Conservation (phyloP, 23 tunicate genomes). For the Diplosoma virens region DNA sequence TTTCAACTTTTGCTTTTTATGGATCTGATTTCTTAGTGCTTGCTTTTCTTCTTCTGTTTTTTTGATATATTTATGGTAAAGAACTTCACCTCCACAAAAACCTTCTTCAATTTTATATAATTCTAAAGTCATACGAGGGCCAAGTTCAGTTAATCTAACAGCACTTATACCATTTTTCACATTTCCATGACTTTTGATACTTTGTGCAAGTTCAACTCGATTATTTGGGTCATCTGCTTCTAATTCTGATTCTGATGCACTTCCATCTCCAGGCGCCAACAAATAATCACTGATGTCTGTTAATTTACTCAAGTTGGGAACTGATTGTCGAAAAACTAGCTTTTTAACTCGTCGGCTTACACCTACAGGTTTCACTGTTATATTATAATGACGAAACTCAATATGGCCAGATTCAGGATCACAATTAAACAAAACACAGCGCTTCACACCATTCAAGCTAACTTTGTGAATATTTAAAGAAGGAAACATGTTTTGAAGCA, state of each 20-base stretch:
- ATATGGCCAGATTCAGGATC: slow-evolving; percentile 49
- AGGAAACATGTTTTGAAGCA: slow-evolving; percentile 93
- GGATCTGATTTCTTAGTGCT: slow-evolving; percentile 1
- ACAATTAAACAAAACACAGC: slow-evolving; percentile 71
- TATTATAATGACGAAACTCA: slow-evolving; percentile 84
- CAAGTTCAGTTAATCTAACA: slow-evolving; percentile 83
- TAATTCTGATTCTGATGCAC: slow-evolving; percentile 81
- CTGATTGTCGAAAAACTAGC: slow-evolving; percentile 27
- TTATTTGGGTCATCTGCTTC: slow-evolving; percentile 72
- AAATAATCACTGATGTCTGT: slow-evolving; percentile 58
- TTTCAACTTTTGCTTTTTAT: slow-evolving; percentile 37
- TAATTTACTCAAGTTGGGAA: slow-evolving; percentile 59
- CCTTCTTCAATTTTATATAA: slow-evolving; percentile 82
- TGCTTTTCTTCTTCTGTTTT: slow-evolving; percentile 62
- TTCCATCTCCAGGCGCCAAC: slow-evolving; percentile 49
- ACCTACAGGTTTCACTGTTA: slow-evolving; percentile 69
- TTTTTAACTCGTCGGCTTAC: slow-evolving; percentile 54
- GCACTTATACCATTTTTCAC: slow-evolving; percentile 40
- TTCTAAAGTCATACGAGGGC: slow-evolving; percentile 84
- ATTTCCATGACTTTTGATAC: slow-evolving; percentile 45
- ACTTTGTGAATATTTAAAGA: slow-evolving; percentile 70
- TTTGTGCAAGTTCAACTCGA: slow-evolving; percentile 57
- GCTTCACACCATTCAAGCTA: slow-evolving; percentile 45
- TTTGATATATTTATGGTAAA: slow-evolving; percentile 41
- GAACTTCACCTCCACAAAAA: slow-evolving; percentile 68